Evolutionary conservation across 1,140 invertebrate genomes (phyloP).

Genomic region (Lycorma delicatula): DNA sequence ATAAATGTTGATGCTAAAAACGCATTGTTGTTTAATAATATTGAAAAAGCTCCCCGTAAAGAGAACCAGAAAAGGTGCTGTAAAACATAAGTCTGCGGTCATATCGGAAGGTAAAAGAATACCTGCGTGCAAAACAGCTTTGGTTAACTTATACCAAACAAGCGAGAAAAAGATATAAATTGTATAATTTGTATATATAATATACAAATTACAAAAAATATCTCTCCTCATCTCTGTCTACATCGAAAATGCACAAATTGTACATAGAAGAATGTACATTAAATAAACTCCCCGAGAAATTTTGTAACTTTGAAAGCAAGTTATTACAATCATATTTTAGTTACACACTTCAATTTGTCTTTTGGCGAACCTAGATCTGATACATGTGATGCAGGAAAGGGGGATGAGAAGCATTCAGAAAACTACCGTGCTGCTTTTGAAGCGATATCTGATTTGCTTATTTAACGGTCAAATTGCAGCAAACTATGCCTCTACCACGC

Average conservation of each 20-base stretch:
- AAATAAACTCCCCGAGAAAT: slow-evolving; percentile 1
- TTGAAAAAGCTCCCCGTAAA: too few species aligned
- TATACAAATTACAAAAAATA: slow-evolving; percentile 6
- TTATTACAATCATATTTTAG: slow-evolving; percentile 1
- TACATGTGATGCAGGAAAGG: background rate
- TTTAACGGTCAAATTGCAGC: slow-evolving; percentile 3
- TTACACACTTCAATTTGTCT: background rate
- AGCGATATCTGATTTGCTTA: background rate
- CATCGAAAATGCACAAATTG: slow-evolving; percentile 11
- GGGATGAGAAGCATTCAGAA: slow-evolving; percentile 5
- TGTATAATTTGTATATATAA: slow-evolving; percentile 4
- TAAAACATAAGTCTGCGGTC: background rate
- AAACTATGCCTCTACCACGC: slow-evolving; percentile 8
- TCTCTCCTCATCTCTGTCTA: slow-evolving; percentile 6
- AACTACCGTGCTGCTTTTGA: slow-evolving; percentile 9
- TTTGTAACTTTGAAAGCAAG: slow-evolving; percentile 7
- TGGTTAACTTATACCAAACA: background rate
- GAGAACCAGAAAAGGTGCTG: background rate
- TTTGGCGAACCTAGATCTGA: slow-evolving; percentile 6
- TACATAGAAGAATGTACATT: slow-evolving; percentile 2
- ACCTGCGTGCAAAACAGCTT: background rate
- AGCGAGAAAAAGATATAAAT: slow-evolving; percentile 3
- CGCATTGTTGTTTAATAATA: too few species aligned
- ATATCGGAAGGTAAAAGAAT: background rate
- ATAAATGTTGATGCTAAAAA: too few species aligned